phyloP scores from a whole-genome alignment of 2,888 invertebrate genomes.

The Megaustenia siamemsis region DNA sequence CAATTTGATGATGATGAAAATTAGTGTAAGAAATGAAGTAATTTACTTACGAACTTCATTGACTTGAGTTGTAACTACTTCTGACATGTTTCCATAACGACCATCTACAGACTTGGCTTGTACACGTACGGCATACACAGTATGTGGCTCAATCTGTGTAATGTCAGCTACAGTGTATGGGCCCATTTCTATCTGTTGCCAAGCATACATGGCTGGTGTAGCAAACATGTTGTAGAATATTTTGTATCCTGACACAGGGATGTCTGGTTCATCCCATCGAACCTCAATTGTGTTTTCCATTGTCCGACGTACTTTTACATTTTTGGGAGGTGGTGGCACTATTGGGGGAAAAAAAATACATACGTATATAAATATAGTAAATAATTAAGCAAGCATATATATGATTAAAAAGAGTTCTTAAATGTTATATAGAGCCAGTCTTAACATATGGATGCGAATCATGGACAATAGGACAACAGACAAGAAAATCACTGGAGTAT shows the following conservation, averaged over 20 bases:
- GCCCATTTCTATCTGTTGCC: slow-evolving; percentile 75
- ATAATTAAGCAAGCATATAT: too few relatives aligned
- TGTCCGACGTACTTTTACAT: slow-evolving; percentile 95
- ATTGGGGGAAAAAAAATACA: too few relatives aligned
- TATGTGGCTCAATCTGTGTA: slow-evolving; percentile 69
- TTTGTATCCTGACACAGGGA: slow-evolving; percentile 76
- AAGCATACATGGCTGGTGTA: slow-evolving; percentile 71
- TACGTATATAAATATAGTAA: too few relatives aligned
- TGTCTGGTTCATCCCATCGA: slow-evolving; percentile 83
- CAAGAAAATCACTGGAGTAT: too few relatives aligned
- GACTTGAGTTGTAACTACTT: slow-evolving; percentile 61
- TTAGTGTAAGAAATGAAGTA: not conserved
- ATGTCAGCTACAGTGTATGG: slow-evolving; percentile 75
- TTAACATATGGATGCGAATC: too few relatives aligned
- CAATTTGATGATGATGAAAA: too few relatives aligned
- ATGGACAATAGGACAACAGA: too few relatives aligned
- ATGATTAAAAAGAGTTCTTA: too few relatives aligned
- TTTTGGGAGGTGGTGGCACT: slow-evolving; percentile 95
- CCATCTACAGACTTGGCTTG: slow-evolving; percentile 74
- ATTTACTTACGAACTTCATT: slow-evolving; percentile 53
- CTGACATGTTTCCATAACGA: slow-evolving; percentile 76
- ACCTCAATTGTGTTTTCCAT: slow-evolving; percentile 94
- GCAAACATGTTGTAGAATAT: slow-evolving; percentile 76
- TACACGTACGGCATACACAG: slow-evolving; percentile 75
- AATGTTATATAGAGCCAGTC: too few relatives aligned